These are phyloP conservation scores for Cairina moschata DNA, from an alignment of 2,113 vertebrate genomes.

Conservation along the genomic window DNA sequence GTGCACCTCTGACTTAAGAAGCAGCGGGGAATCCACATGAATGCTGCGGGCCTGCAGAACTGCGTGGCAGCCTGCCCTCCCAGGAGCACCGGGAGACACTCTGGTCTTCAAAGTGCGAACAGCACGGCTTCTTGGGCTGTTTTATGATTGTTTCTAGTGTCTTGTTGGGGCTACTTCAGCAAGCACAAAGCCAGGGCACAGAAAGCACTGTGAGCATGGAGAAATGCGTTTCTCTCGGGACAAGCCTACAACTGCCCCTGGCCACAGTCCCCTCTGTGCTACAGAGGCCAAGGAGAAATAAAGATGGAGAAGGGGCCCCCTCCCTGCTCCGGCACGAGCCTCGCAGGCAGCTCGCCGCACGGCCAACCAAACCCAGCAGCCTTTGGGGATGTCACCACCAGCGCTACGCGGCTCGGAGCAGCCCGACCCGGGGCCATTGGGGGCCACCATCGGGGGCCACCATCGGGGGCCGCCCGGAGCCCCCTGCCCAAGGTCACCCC, in stretches of 20 bases:
- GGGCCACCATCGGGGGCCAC: not conserved
- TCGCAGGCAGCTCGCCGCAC: not conserved
- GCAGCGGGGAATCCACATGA: not conserved
- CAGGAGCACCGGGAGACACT: not conserved
- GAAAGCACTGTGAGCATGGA: too few relatives aligned
- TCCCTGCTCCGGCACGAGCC: not conserved
- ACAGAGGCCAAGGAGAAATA: not conserved
- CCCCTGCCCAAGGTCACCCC: slow-evolving; percentile 31
- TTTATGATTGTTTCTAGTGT: too few relatives aligned
- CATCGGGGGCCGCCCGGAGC: not conserved
- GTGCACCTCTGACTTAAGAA: not conserved
- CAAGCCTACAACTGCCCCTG: fast-evolving
- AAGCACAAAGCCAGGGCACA: not conserved
- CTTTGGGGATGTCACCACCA: not conserved
- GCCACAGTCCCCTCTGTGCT: not conserved
- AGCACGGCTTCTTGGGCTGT: not conserved
- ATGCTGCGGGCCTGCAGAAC: too few relatives aligned
- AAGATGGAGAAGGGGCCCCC: not conserved
- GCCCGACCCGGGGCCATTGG: too few relatives aligned
- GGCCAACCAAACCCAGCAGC: not conserved
- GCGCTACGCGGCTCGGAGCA: not conserved
- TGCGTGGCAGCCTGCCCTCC: not conserved
- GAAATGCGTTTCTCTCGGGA: not conserved
- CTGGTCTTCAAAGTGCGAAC: not conserved
- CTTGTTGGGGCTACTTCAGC: not conserved